Evolutionary conservation across 2,797 vertebrate genomes (phyloP).

Genomic region (Alcedo quadribrachys): DNA sequence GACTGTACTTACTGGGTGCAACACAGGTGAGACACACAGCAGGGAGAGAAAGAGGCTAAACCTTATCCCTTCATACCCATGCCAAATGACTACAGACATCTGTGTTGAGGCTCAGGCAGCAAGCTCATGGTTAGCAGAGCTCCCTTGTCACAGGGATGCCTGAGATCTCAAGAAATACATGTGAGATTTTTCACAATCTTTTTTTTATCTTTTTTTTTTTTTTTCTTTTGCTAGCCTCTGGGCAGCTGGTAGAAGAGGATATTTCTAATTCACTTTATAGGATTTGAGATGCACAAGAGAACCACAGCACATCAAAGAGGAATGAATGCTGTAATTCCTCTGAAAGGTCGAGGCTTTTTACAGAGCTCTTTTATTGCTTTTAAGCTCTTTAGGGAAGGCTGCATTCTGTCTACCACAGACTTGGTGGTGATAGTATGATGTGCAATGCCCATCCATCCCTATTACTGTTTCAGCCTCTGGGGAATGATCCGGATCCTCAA

Average conservation of each 20-base stretch:
- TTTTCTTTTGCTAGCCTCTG: neutral
- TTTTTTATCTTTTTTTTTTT: neutral
- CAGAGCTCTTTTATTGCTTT: slow-evolving; percentile 25
- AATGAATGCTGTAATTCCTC: neutral
- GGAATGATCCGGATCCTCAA: neutral
- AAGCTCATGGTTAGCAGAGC: neutral
- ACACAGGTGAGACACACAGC: neutral
- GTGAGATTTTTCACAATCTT: neutral
- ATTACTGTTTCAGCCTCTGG: slow-evolving; percentile 1
- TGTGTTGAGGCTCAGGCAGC: neutral
- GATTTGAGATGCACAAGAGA: slow-evolving; percentile 37
- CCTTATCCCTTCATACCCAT: neutral
- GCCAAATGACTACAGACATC: neutral
- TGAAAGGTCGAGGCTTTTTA: neutral
- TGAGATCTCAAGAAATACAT: neutral
- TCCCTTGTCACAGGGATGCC: neutral
- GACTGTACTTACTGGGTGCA: neutral
- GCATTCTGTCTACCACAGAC: neutral
- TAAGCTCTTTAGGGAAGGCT: neutral
- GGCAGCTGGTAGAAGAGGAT: neutral
- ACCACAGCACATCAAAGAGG: slow-evolving; percentile 27
- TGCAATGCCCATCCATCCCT: neutral
- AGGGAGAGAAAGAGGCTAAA: neutral
- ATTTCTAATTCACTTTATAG: slow-evolving; percentile 2
- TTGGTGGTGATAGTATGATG: neutral